Evolutionary conservation across 2,113 vertebrate species (phyloP).

Genomic region (Dipodomys stephensi): DNA sequence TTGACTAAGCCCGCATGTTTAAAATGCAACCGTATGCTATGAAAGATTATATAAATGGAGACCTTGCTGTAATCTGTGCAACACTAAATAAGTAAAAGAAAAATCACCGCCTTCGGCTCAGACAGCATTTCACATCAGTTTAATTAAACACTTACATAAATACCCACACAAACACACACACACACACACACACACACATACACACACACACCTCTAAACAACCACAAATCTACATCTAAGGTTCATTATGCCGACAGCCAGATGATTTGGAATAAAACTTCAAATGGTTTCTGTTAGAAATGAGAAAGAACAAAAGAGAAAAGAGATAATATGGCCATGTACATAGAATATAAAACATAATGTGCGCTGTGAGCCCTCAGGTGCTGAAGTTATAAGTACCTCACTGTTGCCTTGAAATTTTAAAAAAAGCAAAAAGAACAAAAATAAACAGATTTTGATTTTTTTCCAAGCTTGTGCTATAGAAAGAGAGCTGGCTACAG

Average conservation of each 20-base stretch:
- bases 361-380: neutral
- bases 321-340: constrained; percentile 19
- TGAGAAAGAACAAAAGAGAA: constrained; percentile 62
- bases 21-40: constrained; percentile 44
- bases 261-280: constrained; percentile 61
- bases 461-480: neutral
- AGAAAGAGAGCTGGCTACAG: neutral
- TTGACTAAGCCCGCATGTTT: constrained; percentile 56
- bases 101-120: constrained; percentile 19
- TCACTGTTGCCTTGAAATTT: constrained; percentile 42
- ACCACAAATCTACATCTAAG: constrained; percentile 34
- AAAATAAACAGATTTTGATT: neutral
- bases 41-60: constrained; percentile 65
- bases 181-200: neutral
- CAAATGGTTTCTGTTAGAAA: constrained; percentile 54
- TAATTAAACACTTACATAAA: constrained; percentile 70
- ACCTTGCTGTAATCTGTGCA: constrained; percentile 4
- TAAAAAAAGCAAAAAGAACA: neutral
- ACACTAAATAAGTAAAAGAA: constrained; percentile 67
- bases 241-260: neutral
- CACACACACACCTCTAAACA: neutral
- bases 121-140: constrained; percentile 52
- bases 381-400: neutral
- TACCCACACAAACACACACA: neutral
- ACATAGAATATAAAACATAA: constrained; percentile 45